Conservation (phyloP, 1,140 invertebrate species). For the Platyscapa corneri region DNA sequence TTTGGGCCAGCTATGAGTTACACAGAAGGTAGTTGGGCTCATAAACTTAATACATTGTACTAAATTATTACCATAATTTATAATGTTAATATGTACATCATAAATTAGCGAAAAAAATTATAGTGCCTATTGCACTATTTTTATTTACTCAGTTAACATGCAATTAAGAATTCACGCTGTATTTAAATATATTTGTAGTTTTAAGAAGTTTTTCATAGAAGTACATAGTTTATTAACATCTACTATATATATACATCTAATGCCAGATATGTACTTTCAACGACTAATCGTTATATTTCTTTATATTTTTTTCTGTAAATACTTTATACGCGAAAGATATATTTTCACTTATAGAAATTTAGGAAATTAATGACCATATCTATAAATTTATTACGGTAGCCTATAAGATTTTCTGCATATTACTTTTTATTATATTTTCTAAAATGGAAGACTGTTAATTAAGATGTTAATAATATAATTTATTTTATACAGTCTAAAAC, state of each 20-base stretch:
- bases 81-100: slow-evolving; percentile 5
- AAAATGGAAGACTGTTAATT: background rate
- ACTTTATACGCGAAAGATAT: background rate
- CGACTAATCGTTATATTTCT: background rate
- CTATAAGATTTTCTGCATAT: background rate
- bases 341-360: background rate
- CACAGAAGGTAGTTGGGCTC: background rate
- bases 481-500: no score
- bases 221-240: background rate
- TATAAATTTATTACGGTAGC: background rate
- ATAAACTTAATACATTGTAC: background rate
- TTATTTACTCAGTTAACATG: background rate
- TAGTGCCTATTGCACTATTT: background rate
- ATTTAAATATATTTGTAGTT: slow-evolving; percentile 2
- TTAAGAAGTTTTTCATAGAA: background rate
- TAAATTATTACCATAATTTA: slow-evolving; percentile 16
- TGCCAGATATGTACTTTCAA: background rate
- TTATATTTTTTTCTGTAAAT: background rate
- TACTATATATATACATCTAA: background rate
- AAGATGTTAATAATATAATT: no score
- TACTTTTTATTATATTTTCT: background rate
- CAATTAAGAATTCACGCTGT: background rate
- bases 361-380: background rate
- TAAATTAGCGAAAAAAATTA: background rate
- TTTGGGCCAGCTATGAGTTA: background rate